Conservation (phyloP, 2,888 invertebrate species). For the Diaperis boleti region DNA sequence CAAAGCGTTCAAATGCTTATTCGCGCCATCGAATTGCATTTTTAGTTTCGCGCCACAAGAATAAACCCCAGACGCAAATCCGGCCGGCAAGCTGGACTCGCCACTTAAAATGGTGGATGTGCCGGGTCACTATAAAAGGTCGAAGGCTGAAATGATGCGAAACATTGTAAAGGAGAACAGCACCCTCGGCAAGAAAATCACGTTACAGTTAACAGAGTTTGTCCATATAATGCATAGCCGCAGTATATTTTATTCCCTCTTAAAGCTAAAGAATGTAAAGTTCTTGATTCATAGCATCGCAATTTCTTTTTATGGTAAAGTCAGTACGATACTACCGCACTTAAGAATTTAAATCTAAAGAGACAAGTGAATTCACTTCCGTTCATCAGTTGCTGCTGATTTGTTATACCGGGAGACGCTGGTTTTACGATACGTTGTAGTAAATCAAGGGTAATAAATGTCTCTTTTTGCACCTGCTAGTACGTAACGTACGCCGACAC, state of each 20-base stretch:
- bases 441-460: constrained; percentile 28
- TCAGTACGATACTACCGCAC: background rate
- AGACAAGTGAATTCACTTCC: constrained; percentile 21
- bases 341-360: constrained; percentile 7
- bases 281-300: background rate
- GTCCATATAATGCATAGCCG: background rate
- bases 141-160: too few species aligned
- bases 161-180: background rate
- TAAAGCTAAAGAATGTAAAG: background rate
- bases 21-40: too few species aligned
- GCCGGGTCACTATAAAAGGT: too few species aligned
- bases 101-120: too few species aligned
- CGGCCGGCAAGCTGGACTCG: too few species aligned
- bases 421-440: constrained; percentile 21
- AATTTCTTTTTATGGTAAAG: constrained; percentile 3
- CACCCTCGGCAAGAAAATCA: background rate
- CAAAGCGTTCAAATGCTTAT: background rate
- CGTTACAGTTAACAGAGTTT: background rate
- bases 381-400: constrained; percentile 15
- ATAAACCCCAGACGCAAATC: too few species aligned
- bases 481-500: constrained; percentile 19
- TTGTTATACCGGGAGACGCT: constrained; percentile 15
- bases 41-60: too few species aligned
- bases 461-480: constrained; percentile 31
- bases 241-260: background rate